phyloP scores from a whole-genome alignment of 2,888 invertebrate genomes.

The Leptinotarsa tumamoca region DNA sequence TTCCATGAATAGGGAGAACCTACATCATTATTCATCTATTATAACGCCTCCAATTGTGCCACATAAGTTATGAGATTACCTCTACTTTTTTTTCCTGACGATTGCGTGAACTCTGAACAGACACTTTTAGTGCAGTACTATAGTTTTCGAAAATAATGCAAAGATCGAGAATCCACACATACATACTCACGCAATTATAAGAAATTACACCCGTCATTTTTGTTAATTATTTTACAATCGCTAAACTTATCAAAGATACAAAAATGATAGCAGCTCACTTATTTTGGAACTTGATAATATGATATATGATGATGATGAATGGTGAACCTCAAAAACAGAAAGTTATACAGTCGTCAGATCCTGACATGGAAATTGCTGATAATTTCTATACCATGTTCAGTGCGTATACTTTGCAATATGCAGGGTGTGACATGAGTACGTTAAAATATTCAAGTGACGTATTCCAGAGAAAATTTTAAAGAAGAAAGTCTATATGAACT shows the following conservation, averaged over 20 bases:
- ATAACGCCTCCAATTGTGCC: too few relatives aligned
- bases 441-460: too few relatives aligned
- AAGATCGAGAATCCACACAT: slow-evolving; percentile 38
- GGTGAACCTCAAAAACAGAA: slow-evolving; percentile 25
- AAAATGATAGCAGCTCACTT: slow-evolving; percentile 58
- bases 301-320: slow-evolving; percentile 33
- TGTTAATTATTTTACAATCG: slow-evolving; percentile 45
- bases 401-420: too few relatives aligned
- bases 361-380: slow-evolving; percentile 20
- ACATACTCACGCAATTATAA: slow-evolving; percentile 39
- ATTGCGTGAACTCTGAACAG: too few relatives aligned
- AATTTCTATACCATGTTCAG: background rate
- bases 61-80: too few relatives aligned
- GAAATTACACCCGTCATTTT: slow-evolving; percentile 39
- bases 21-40: too few relatives aligned
- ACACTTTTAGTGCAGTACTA: background rate
- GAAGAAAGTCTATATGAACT: too few relatives aligned
- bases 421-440: too few relatives aligned
- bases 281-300: slow-evolving; percentile 31
- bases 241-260: slow-evolving; percentile 47
- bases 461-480: too few relatives aligned
- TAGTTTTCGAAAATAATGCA: slow-evolving; percentile 33
- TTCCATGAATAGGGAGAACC: too few relatives aligned
- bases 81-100: too few relatives aligned
- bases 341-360: slow-evolving; percentile 17